phyloP scores from a whole-genome alignment of 2,797 vertebrate species.

The Menidia menidia region DNA sequence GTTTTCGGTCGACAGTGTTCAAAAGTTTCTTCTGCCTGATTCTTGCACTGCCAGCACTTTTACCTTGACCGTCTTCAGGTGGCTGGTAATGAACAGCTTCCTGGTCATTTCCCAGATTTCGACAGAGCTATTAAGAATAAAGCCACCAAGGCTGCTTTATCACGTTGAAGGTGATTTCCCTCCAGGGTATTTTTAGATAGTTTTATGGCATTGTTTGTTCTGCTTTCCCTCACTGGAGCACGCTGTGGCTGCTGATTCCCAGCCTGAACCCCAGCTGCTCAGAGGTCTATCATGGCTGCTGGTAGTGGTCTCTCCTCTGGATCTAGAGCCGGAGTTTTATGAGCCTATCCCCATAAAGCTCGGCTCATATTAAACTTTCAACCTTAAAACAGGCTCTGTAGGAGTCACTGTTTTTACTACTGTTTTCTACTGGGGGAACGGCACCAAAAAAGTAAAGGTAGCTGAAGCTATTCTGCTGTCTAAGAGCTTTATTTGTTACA shows the following conservation, averaged over 20 bases:
- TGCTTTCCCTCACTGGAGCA: slow-evolving; percentile 26
- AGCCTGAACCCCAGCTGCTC: slow-evolving; percentile 35
- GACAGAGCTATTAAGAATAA: slow-evolving; percentile 45
- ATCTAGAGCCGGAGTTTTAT: background rate
- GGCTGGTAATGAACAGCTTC: slow-evolving; percentile 51
- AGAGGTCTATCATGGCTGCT: slow-evolving; percentile 48
- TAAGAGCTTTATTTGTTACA: slow-evolving; percentile 34
- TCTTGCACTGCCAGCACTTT: slow-evolving; percentile 31
- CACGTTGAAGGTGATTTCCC: slow-evolving; percentile 56
- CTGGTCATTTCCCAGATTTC: slow-evolving; percentile 59
- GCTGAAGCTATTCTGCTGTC: slow-evolving; percentile 18
- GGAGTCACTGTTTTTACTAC: slow-evolving; percentile 18
- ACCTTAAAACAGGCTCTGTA: slow-evolving; percentile 14
- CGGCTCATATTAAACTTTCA: slow-evolving; percentile 17
- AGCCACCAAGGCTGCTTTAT: slow-evolving; percentile 51
- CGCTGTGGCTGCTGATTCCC: slow-evolving; percentile 35
- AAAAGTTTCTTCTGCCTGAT: slow-evolving; percentile 10
- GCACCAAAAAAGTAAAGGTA: slow-evolving; percentile 24
- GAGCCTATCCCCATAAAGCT: slow-evolving; percentile 21
- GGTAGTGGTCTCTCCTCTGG: slow-evolving; percentile 21
- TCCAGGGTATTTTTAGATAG: slow-evolving; percentile 53
- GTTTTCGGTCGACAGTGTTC: background rate
- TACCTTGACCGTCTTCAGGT: slow-evolving; percentile 5
- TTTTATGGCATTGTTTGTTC: slow-evolving; percentile 58
- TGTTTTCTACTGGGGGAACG: slow-evolving; percentile 8